A percentile compares a stretch with the other conserved stretches of the same genome.
phyloP scores from a whole-genome alignment of 2,113 vertebrate species.

The Amphiprion ocellaris region DNA sequence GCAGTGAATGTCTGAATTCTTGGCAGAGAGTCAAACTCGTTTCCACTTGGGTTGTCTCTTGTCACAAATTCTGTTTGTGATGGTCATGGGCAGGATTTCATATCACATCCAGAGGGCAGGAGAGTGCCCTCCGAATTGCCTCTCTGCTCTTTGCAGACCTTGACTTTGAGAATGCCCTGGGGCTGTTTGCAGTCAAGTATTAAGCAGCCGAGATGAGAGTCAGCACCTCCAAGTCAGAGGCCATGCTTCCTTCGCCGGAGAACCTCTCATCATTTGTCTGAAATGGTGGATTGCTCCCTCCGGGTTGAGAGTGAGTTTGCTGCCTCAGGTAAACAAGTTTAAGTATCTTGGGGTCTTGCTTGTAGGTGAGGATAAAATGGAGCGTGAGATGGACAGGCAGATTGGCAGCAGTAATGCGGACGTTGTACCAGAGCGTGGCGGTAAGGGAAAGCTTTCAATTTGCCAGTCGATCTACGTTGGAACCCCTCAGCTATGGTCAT shows the following conservation, averaged over 20 bases:
- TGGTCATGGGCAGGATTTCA: neutral
- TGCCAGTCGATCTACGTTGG: neutral
- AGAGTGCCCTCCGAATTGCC: neutral
- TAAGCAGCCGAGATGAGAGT: conserved; percentile 7
- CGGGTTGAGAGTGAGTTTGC: neutral
- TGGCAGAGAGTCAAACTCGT: neutral
- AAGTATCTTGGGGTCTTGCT: conserved; percentile 13
- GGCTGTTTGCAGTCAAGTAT: neutral
- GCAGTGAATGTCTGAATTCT: neutral
- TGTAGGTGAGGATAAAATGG: conserved; percentile 6
- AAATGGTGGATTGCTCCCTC: conserved; percentile 1
- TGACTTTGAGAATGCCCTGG: neutral
- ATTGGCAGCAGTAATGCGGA: conserved; percentile 27
- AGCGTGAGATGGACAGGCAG: conserved; percentile 11
- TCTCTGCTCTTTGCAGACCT: conserved; percentile 9
- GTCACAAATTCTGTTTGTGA: neutral
- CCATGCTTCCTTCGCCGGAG: neutral
- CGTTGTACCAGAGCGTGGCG: neutral
- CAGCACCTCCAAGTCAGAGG: conserved; percentile 13
- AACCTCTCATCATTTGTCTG: conserved; percentile 17
- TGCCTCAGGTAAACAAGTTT: conserved; percentile 22
- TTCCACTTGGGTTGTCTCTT: neutral
- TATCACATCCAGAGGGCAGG: neutral
- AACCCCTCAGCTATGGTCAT: conserved; percentile 4
- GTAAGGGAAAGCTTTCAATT: conserved; percentile 10